Evolutionary conservation across 2,113 vertebrate species (phyloP).

Genomic region (Chinchilla lanigera): DNA sequence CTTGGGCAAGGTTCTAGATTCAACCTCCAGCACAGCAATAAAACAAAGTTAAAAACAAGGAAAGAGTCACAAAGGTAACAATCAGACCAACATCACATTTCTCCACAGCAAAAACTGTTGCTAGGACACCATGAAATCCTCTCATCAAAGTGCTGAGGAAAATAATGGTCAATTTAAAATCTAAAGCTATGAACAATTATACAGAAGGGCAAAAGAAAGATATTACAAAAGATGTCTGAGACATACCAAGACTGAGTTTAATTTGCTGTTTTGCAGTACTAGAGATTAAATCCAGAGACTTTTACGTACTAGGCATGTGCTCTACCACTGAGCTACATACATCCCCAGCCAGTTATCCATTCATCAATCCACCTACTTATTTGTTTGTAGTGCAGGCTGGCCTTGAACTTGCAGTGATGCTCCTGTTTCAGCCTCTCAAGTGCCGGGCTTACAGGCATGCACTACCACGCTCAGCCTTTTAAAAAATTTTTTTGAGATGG

Average conservation of each 20-base stretch:
- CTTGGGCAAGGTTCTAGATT: neutral
- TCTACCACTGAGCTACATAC: neutral
- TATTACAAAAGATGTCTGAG: neutral
- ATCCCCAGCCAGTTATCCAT: neutral
- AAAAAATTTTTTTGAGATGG: neutral
- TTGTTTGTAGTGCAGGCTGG: neutral
- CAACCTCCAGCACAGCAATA: neutral
- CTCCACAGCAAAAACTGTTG: neutral
- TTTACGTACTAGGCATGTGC: neutral
- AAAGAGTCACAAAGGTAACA: constrained; percentile 9
- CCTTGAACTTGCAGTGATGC: neutral
- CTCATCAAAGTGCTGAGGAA: neutral
- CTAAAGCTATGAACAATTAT: neutral
- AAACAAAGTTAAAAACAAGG: neutral
- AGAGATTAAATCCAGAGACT: neutral
- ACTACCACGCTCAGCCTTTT: neutral
- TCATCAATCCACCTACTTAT: neutral
- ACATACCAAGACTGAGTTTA: neutral
- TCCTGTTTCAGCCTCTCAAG: neutral
- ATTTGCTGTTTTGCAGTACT: neutral
- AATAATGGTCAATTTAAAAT: neutral
- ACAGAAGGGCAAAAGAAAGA: neutral
- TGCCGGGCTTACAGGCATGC: neutral
- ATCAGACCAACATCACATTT: neutral
- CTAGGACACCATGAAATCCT: neutral